A percentile compares a stretch with the other conserved stretches of the same genome.
phyloP scores from a whole-genome alignment of 2,113 vertebrate genomes.

The Leptocoma aspasia region DNA sequence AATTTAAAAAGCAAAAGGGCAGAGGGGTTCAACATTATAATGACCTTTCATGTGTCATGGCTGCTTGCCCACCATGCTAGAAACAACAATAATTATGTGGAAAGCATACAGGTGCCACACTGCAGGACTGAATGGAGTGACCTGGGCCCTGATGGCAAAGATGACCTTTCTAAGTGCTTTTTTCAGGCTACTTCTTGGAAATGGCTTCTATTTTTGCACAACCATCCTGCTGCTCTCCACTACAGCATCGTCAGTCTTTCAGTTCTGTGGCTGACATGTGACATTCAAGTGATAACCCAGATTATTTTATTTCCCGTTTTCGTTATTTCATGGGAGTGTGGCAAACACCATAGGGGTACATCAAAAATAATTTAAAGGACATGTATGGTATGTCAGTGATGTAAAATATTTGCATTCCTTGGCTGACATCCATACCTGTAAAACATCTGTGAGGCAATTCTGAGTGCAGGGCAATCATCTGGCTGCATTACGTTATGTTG shows the following conservation, averaged over 20 bases:
- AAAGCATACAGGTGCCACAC: background rate
- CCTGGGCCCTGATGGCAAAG: background rate
- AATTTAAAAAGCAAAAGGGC: background rate
- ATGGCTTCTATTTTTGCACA: background rate
- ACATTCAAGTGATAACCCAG: background rate
- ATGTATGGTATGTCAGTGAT: background rate
- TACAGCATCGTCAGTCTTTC: background rate
- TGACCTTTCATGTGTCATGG: fast-evolving
- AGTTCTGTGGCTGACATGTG: background rate
- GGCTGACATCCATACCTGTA: background rate
- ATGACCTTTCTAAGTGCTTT: background rate
- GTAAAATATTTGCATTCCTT: background rate
- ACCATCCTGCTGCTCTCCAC: background rate
- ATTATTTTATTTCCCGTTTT: background rate
- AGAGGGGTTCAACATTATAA: background rate
- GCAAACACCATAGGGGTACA: background rate
- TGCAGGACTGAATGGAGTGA: background rate
- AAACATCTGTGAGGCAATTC: background rate
- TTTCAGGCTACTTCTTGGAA: background rate
- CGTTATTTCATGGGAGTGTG: background rate
- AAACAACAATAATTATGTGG: background rate
- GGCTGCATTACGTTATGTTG: background rate
- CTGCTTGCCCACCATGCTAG: background rate
- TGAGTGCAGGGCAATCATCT: background rate
- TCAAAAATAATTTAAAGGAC: background rate